Evolutionary conservation across 1,140 invertebrate species (phyloP).

Genomic region (Caenorhabditis latens): DNA sequence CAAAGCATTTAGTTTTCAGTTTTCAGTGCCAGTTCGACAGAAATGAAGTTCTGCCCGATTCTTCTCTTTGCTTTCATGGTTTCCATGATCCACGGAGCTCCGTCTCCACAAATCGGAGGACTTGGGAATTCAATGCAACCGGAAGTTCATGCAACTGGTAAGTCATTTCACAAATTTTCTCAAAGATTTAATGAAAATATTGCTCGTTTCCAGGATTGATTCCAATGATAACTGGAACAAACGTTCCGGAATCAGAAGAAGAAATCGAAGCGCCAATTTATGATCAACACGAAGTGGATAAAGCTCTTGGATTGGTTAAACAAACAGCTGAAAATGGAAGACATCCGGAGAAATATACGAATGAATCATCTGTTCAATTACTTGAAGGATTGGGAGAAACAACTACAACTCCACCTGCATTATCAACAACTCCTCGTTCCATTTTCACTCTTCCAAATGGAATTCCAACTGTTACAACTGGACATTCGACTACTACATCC

Average conservation of each 20-base stretch:
- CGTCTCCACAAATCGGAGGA: neutral
- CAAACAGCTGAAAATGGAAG: constrained; percentile 10
- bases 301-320: neutral
- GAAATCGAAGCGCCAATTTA: constrained; percentile 17
- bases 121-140: constrained; percentile 21
- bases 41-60: neutral
- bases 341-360: neutral
- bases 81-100: neutral
- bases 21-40: neutral
- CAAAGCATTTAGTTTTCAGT: neutral
- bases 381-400: neutral
- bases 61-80: neutral
- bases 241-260: constrained; percentile 37
- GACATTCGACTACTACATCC: neutral
- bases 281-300: constrained; percentile 17
- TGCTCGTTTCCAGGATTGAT: neutral
- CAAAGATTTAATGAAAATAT: neutral
- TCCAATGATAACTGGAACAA: constrained; percentile 26
- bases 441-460: constrained; percentile 9
- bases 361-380: neutral
- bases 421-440: neutral
- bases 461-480: neutral
- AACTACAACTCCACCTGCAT: neutral
- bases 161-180: neutral
- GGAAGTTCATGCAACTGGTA: constrained; percentile 33